These are phyloP conservation scores for Carcharodon carcharias DNA, from an alignment of 2,797 vertebrate species.

Conservation along the genomic window DNA sequence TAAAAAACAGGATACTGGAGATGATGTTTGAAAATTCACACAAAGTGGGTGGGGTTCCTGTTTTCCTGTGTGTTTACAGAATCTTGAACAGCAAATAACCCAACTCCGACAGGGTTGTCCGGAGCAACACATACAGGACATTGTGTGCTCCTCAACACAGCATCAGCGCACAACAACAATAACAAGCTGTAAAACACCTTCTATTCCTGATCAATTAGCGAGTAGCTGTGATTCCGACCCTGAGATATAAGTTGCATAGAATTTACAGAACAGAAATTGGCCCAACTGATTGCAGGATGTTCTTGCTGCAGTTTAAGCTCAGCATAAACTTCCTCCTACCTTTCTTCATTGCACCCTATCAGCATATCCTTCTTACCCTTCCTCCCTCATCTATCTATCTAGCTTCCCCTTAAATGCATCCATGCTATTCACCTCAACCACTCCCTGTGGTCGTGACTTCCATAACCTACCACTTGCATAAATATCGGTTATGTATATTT, in stretches of 20 bases:
- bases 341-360: background rate
- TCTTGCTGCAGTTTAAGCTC: background rate
- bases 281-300: too few relatives aligned
- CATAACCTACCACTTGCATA: background rate
- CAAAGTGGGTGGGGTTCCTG: constrained; percentile 10
- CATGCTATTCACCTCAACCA: background rate
- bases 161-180: background rate
- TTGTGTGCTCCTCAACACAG: background rate
- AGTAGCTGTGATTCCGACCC: background rate
- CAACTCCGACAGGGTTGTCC: background rate
- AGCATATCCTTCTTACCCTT: background rate
- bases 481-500: background rate
- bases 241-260: background rate
- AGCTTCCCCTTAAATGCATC: background rate
- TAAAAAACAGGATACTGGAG: constrained; percentile 4
- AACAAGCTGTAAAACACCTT: background rate
- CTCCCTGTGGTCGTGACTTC: background rate
- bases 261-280: background rate
- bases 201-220: background rate
- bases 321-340: background rate
- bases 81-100: background rate
- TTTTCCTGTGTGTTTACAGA: constrained; percentile 22
- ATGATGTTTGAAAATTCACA: background rate
- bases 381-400: background rate
- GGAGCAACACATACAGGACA: background rate